phyloP scores from a whole-genome alignment of 2,113 vertebrate genomes.

The Chaenogobius annularis region DNA sequence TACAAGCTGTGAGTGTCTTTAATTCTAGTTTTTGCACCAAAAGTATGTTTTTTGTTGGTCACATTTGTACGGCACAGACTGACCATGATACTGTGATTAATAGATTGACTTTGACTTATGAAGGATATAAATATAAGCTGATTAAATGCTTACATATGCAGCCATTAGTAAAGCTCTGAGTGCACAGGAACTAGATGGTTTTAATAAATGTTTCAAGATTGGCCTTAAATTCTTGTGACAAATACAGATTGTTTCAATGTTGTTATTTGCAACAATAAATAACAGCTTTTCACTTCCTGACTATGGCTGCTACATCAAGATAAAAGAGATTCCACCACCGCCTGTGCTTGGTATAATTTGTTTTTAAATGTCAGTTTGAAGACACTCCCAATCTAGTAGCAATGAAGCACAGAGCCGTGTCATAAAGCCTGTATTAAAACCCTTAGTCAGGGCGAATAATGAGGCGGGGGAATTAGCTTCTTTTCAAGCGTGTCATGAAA shows the following conservation, averaged over 20 bases:
- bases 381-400: neutral
- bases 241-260: slow-evolving; percentile 2
- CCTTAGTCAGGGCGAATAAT: slow-evolving; percentile 42
- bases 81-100: neutral
- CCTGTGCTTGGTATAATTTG: slow-evolving; percentile 12
- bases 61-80: neutral
- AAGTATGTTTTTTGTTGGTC: neutral
- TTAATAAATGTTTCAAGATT: slow-evolving; percentile 19
- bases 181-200: neutral
- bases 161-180: slow-evolving; percentile 5
- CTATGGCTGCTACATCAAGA: slow-evolving; percentile 20
- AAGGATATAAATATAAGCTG: slow-evolving; percentile 11
- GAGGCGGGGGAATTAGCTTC: slow-evolving; percentile 39
- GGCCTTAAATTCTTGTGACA: slow-evolving; percentile 1
- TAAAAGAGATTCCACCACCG: slow-evolving; percentile 11
- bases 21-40: neutral
- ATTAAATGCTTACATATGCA: neutral
- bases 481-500: slow-evolving; percentile 42
- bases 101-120: neutral
- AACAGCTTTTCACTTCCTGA: slow-evolving; percentile 13
- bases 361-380: slow-evolving; percentile 5
- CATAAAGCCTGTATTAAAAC: slow-evolving; percentile 50
- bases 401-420: slow-evolving; percentile 22
- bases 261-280: slow-evolving; percentile 2
- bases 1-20: neutral